phyloP scores from a whole-genome alignment of 2,888 invertebrate species.

The Epinotia brunnichana region DNA sequence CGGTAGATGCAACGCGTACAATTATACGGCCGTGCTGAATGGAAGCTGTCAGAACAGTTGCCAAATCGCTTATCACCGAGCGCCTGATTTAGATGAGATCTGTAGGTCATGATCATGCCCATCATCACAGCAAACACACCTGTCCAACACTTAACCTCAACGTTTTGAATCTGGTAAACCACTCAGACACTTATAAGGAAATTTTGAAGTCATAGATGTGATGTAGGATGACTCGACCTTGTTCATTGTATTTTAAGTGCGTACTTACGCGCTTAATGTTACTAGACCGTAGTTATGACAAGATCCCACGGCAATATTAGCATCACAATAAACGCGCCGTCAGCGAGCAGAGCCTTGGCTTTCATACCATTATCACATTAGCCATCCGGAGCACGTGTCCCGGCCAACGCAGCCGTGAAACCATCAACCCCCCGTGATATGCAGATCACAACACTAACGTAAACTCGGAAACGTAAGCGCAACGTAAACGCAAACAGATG shows the following conservation, averaged over 20 bases:
- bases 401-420: slow-evolving; percentile 69
- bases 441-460: slow-evolving; percentile 64
- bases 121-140: slow-evolving; percentile 54
- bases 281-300: slow-evolving; percentile 8
- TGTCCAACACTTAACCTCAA: slow-evolving; percentile 49
- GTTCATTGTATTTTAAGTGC: background rate
- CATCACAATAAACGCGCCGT: slow-evolving; percentile 50
- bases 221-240: slow-evolving; percentile 6
- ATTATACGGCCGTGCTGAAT: slow-evolving; percentile 63
- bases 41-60: slow-evolving; percentile 71
- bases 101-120: slow-evolving; percentile 76
- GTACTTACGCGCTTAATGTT: slow-evolving; percentile 22
- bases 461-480: slow-evolving; percentile 70
- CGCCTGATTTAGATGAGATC: slow-evolving; percentile 64
- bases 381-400: slow-evolving; percentile 63
- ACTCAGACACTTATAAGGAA: background rate
- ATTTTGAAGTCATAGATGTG: background rate
- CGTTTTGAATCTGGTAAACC: background rate
- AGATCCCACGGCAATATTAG: slow-evolving; percentile 45
- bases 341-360: slow-evolving; percentile 58
- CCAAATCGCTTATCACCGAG: slow-evolving; percentile 69
- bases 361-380: slow-evolving; percentile 67
- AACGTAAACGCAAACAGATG: slow-evolving; percentile 75
- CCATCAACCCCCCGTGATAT: slow-evolving; percentile 67
- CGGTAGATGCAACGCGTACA: slow-evolving; percentile 22